Evolutionary conservation across 2,797 vertebrate species (phyloP), one percentile per base, ranked within the genome.

Genomic region (Galagoides demidoff): DNA sequence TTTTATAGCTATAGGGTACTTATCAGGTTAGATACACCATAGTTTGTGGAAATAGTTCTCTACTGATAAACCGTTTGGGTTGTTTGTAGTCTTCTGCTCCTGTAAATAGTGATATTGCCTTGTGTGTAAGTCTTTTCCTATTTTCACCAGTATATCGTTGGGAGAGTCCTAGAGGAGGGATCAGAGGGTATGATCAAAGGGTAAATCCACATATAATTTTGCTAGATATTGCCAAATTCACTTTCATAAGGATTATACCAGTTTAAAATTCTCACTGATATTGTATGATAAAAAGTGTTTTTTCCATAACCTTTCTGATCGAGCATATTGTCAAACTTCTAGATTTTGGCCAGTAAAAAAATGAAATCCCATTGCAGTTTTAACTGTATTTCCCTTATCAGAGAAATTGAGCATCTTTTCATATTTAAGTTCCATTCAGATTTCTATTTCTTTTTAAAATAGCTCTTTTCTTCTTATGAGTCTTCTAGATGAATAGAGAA

Each of bases 391-490:
- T 97, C 83, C 94, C 70, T 94, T 95, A 81, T 23, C 34, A 95
- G 89, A 96, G 81, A 95, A 96, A 95, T 82, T 45, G 74, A 96
- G 23, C 70, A 81, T 86, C 74, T 92, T 96, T 92, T 95, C 81
- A 76, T 95, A 96, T 86, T 95, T 87, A 95, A 95, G 25, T 39
- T 3, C 43, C 86, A 87, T 96, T 96, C 95, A 19, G 61, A 74
- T 93, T 70, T 70, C 82, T 37, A 66, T 92, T 95, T 89, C 59
- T 82, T 81, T 94, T 90, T 97, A 70, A 89, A 97, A 59, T 90
- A 90, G 76, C 71, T 95, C 39, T 88, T 87, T 49, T 94, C 74
- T 82, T 92, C 73, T 95, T 92, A n/a, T 16, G 66, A 89, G 76
- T 89, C 95, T 91, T 84, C 14, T 61, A 90, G 55, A 91, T 94